phyloP scores from a whole-genome alignment of 2,113 vertebrate species.

The Tupaia tana region DNA sequence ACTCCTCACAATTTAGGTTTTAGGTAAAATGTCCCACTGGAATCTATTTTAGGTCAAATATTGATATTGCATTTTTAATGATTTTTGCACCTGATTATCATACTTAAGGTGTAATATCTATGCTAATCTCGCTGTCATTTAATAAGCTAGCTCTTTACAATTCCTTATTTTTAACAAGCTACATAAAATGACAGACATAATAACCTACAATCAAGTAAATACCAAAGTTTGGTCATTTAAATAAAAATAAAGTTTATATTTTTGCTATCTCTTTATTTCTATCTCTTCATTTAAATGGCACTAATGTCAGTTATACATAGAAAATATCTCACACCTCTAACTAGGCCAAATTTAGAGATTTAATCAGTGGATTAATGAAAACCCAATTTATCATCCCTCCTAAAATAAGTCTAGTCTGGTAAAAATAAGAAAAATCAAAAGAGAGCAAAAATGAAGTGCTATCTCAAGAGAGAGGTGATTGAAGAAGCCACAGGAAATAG shows the following conservation, averaged over 20 bases:
- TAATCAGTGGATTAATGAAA: not conserved
- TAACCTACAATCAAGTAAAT: constrained; percentile 76
- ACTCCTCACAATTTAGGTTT: constrained; percentile 79
- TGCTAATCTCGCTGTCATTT: constrained; percentile 76
- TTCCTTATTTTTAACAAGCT: constrained; percentile 75
- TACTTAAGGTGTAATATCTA: constrained; percentile 59
- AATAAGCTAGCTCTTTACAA: constrained; percentile 77
- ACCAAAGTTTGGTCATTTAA: constrained; percentile 57
- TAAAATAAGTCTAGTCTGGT: not conserved
- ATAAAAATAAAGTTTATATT: constrained; percentile 64
- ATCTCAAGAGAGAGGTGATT: not conserved
- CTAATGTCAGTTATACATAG: not conserved
- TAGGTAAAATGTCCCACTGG: constrained; percentile 81
- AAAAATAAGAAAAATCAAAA: not conserved
- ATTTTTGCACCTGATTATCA: constrained; percentile 80
- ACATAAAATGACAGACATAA: constrained; percentile 64
- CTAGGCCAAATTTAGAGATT: not conserved
- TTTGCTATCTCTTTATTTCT: not conserved
- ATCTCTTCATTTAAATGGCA: not conserved
- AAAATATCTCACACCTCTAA: not conserved
- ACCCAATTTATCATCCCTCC: not conserved
- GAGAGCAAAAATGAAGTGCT: not conserved
- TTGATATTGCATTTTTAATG: constrained; percentile 82
- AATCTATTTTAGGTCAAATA: constrained; percentile 79
- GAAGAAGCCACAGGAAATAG: not conserved